Evolutionary conservation across 2,797 vertebrate genomes (phyloP).

Genomic region (Nyctalus aviator): DNA sequence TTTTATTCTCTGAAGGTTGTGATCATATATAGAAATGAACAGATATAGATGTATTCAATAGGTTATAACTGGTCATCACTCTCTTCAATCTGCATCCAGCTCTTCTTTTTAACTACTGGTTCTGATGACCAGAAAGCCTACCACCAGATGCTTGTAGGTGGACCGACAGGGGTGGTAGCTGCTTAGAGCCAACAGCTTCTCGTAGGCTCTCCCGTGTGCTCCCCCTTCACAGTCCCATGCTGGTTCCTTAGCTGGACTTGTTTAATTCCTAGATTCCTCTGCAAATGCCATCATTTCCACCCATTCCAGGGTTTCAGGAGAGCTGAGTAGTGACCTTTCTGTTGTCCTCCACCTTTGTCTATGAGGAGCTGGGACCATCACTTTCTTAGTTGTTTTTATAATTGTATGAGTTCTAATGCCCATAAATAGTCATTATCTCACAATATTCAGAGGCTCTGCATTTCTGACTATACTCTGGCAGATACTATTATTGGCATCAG

Average conservation of each 20-base stretch:
- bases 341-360: neutral
- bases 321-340: neutral
- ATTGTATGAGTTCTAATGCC: neutral
- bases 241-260: neutral
- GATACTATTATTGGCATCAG: neutral
- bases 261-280: neutral
- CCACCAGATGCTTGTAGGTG: neutral
- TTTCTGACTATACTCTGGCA: neutral
- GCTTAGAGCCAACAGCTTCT: neutral
- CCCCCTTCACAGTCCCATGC: neutral
- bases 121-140: neutral
- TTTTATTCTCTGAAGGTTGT: neutral
- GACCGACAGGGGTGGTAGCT: neutral
- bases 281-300: neutral
- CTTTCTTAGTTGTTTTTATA: neutral
- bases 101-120: neutral
- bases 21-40: neutral
- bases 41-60: neutral
- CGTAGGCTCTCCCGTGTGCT: neutral
- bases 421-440: neutral
- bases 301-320: neutral
- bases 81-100: neutral
- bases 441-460: neutral
- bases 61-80: neutral
- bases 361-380: neutral